These are phyloP conservation scores for Icerya purchasi DNA, from an alignment of 2,888 invertebrate species.

Conservation along the genomic window DNA sequence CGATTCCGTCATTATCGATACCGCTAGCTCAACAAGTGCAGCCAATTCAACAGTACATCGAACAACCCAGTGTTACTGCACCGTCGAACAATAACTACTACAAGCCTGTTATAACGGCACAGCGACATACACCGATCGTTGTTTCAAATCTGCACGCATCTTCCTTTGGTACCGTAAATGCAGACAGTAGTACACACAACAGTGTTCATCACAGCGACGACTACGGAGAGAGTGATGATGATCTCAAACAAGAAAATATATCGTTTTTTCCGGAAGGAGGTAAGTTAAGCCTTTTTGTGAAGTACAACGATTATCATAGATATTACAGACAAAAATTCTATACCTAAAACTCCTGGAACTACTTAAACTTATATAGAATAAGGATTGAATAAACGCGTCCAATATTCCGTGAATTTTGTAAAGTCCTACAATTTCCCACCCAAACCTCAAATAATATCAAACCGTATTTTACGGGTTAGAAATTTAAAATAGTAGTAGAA, in stretches of 20 bases:
- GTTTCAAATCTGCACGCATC: constrained; percentile 26
- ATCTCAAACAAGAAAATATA: constrained; percentile 64
- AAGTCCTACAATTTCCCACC: too few relatives aligned
- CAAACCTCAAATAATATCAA: too few relatives aligned
- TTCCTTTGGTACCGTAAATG: constrained; percentile 38
- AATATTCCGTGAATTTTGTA: too few relatives aligned
- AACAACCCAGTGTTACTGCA: too few relatives aligned
- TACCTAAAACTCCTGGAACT: too few relatives aligned
- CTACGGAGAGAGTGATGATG: constrained; percentile 73
- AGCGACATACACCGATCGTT: constrained; percentile 29
- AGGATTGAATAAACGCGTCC: too few relatives aligned
- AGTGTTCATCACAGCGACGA: constrained; percentile 38
- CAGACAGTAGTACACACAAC: constrained; percentile 27
- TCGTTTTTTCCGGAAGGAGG: constrained; percentile 56
- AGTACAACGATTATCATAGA: neutral
- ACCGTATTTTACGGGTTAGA: too few relatives aligned
- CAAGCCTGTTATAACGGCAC: neutral
- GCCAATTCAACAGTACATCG: neutral
- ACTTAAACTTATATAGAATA: too few relatives aligned
- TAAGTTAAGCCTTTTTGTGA: constrained; percentile 22
- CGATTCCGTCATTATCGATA: neutral
- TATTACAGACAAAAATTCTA: too few relatives aligned
- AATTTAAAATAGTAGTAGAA: too few relatives aligned
- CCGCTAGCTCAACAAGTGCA: constrained; percentile 2
- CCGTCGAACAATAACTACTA: constrained; percentile 21